These are phyloP conservation scores for Drosophila setifemur DNA, from an alignment of 1,140 invertebrate species.

Conservation along the genomic window DNA sequence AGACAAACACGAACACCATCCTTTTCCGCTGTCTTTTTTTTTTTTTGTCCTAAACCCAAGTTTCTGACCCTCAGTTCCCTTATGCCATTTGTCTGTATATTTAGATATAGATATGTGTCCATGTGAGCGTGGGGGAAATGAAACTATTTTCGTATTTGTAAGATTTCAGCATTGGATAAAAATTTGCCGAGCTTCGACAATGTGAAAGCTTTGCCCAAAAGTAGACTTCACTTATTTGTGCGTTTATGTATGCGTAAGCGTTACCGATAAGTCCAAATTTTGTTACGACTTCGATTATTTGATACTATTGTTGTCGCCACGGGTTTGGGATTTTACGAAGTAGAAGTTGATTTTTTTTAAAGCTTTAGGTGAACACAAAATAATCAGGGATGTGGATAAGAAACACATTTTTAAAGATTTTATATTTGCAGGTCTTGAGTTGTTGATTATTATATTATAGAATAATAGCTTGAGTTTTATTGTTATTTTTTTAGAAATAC, in stretches of 20 bases:
- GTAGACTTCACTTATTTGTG: conserved; percentile 24
- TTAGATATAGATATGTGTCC: neutral
- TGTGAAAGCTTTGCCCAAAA: conserved; percentile 52
- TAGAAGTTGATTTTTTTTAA: no score
- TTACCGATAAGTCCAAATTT: conserved; percentile 61
- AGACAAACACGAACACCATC: conserved; percentile 40
- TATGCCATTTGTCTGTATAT: conserved; percentile 5
- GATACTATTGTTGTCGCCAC: conserved; percentile 50
- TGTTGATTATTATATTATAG: no score
- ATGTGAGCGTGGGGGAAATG: conserved; percentile 18
- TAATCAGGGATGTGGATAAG: no score
- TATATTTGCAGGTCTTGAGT: no score
- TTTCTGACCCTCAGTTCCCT: conserved; percentile 14
- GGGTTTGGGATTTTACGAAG: conserved; percentile 10
- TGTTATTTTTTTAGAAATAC: conserved; percentile 2
- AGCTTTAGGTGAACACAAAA: no score
- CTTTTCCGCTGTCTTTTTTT: conserved; percentile 40
- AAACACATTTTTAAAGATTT: no score
- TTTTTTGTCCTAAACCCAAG: conserved; percentile 14
- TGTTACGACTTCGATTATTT: conserved; percentile 60
- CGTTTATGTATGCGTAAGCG: neutral
- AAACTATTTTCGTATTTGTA: conserved; percentile 72
- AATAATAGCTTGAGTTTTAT: no score
- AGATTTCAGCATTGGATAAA: conserved; percentile 68
- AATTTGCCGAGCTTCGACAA: conserved; percentile 44